Conservation (phyloP, 2,888 invertebrate genomes). For the Epinotia bilunana region DNA sequence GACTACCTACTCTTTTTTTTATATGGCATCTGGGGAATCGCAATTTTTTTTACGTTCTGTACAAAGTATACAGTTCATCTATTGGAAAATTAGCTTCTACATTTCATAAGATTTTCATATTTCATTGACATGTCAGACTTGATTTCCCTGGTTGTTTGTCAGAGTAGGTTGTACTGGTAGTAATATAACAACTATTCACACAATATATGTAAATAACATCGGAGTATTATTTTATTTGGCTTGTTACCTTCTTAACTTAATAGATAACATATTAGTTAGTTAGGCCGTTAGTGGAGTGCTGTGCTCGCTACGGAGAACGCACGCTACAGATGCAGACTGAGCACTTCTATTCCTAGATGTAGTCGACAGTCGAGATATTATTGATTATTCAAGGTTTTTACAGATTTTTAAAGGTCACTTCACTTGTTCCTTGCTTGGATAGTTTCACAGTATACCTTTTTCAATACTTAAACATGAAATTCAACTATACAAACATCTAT, state of each 20-base stretch:
- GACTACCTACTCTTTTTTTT: neutral
- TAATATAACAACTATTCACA: neutral
- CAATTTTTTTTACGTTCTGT: neutral
- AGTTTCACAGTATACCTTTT: no score
- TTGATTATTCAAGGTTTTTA: no score
- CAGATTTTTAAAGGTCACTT: no score
- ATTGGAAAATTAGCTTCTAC: neutral
- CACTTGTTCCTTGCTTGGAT: no score
- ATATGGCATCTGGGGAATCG: neutral
- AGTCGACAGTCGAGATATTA: no score
- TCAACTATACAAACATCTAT: no score
- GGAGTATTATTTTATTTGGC: neutral
- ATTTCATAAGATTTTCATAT: neutral
- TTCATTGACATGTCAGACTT: neutral
- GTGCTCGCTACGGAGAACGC: no score
- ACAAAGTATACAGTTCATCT: no score
- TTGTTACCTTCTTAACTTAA: neutral
- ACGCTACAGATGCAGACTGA: no score
- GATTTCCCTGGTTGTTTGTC: neutral
- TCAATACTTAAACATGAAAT: no score
- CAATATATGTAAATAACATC: neutral
- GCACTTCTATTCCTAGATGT: no score
- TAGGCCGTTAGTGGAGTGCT: no score
- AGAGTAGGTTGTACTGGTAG: neutral
- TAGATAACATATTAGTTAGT: conserved; percentile 1